These are phyloP conservation scores for Cynocephalus volans DNA, from an alignment of 2,113 vertebrate genomes.

Conservation along the genomic window DNA sequence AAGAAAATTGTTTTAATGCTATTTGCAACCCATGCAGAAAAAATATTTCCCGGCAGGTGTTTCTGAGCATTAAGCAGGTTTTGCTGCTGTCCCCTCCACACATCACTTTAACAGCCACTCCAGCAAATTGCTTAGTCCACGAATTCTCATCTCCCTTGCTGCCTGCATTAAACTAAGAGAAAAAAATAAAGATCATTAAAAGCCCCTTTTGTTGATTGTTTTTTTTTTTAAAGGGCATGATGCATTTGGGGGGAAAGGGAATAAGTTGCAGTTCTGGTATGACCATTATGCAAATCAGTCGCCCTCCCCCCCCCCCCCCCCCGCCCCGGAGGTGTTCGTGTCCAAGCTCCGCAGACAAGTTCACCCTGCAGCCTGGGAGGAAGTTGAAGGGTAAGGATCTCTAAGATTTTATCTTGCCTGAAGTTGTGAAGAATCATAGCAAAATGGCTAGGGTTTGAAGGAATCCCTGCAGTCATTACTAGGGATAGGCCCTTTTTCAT, in stretches of 20 bases:
- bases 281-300: constrained; percentile 10
- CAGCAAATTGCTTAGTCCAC: constrained; percentile 72
- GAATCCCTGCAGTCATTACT: neutral
- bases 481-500: neutral
- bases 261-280: neutral
- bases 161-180: constrained; percentile 61
- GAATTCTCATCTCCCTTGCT: constrained; percentile 69
- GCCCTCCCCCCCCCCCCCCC: neutral
- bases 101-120: constrained; percentile 70
- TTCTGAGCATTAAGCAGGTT: constrained; percentile 73
- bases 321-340: neutral
- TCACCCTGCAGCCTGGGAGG: neutral
- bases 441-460: neutral
- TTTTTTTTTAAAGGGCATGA: constrained; percentile 36
- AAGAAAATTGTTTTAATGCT: constrained; percentile 71
- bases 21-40: constrained; percentile 73
- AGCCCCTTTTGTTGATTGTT: constrained; percentile 48
- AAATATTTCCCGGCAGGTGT: constrained; percentile 78
- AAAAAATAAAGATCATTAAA: constrained; percentile 73
- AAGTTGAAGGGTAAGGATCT: neutral
- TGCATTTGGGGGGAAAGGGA: constrained; percentile 51
- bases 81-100: constrained; percentile 44
- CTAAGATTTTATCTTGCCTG: neutral
- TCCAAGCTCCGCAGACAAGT: neutral
- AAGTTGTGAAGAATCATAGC: neutral